Conservation (phyloP, 2,888 invertebrate genomes). For the Euzophera pinguis region DNA sequence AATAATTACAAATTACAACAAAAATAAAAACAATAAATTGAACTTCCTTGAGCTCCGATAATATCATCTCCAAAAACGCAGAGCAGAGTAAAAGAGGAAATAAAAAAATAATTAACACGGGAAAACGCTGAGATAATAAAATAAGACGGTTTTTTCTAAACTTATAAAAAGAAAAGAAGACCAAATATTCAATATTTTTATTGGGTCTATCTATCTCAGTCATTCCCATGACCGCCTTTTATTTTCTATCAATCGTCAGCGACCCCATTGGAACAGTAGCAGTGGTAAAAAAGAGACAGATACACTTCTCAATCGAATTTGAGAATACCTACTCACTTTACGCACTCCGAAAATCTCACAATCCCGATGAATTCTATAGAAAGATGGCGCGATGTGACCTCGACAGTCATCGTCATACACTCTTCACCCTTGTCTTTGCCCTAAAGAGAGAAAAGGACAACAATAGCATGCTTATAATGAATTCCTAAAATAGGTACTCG, state of each 20-base stretch:
- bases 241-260: slow-evolving; percentile 9
- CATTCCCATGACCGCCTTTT: slow-evolving; percentile 21
- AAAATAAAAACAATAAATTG: too few relatives aligned
- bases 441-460: slow-evolving; percentile 59
- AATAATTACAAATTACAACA: too few relatives aligned
- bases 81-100: too few relatives aligned
- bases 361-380: slow-evolving; percentile 66
- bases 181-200: neutral
- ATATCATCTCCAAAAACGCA: too few relatives aligned
- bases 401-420: slow-evolving; percentile 42
- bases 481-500: slow-evolving; percentile 55
- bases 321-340: slow-evolving; percentile 43
- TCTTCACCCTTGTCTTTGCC: slow-evolving; percentile 16
- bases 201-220: slow-evolving; percentile 33
- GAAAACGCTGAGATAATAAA: too few relatives aligned
- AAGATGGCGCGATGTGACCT: slow-evolving; percentile 69
- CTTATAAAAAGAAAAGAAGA: neutral
- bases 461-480: slow-evolving; percentile 32
- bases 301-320: slow-evolving; percentile 63
- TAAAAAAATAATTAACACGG: too few relatives aligned
- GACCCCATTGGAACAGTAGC: slow-evolving; percentile 12
- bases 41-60: too few relatives aligned
- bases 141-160: too few relatives aligned
- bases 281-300: slow-evolving; percentile 53
- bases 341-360: slow-evolving; percentile 50